Percentiles rank a stretch among this genome's conserved stretches.
Conservation (phyloP, 2,113 vertebrate species). For the Alligator mississippiensis region DNA sequence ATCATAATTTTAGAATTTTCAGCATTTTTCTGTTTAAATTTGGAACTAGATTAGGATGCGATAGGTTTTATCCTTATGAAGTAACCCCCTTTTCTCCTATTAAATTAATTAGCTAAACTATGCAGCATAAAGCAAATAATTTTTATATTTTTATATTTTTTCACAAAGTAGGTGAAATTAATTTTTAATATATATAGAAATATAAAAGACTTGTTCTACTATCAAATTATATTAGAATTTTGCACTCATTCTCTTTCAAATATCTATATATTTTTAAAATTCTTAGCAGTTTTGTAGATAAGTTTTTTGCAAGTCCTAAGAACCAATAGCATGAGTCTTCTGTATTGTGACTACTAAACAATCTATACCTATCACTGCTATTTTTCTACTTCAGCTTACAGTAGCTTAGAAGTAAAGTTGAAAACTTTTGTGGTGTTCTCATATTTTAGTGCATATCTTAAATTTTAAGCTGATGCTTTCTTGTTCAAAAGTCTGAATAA, state of each 20-base stretch:
- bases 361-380: not conserved
- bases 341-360: not conserved
- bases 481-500: not conserved
- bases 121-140: not conserved
- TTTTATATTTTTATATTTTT: not conserved
- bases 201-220: not conserved
- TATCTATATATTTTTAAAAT: not conserved
- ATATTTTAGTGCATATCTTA: too few relatives aligned
- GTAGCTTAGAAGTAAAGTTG: not conserved
- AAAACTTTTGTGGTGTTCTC: too few relatives aligned
- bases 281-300: not conserved
- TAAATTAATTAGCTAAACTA: not conserved
- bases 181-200: not conserved
- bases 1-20: not conserved
- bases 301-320: not conserved
- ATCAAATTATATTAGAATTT: not conserved
- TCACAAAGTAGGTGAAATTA: not conserved
- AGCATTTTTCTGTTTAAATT: conserved; percentile 25
- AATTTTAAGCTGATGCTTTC: not conserved
- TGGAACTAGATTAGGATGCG: not conserved
- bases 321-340: not conserved
- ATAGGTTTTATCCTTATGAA: conserved; percentile 23
- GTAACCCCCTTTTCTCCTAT: not conserved
- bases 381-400: not conserved
- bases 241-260: not conserved